Percentiles rank a stretch among this genome's conserved stretches.
These are phyloP conservation scores for Solenopsis invicta DNA, from an alignment of 1,140 invertebrate genomes.

Conservation along the genomic window DNA sequence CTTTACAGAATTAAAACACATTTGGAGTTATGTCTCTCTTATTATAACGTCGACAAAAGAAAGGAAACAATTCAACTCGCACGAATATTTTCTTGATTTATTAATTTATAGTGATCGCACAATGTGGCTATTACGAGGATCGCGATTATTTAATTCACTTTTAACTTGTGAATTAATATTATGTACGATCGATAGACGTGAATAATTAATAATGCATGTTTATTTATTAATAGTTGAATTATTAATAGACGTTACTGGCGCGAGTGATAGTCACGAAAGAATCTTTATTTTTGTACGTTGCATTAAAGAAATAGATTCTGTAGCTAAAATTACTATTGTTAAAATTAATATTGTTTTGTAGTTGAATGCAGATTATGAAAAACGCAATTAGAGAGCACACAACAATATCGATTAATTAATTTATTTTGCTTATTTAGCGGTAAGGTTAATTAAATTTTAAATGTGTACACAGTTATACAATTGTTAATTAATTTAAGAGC, in stretches of 20 bases:
- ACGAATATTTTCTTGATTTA: slow-evolving; percentile 17
- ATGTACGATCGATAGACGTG: neutral
- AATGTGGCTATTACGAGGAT: neutral
- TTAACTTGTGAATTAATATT: slow-evolving; percentile 33
- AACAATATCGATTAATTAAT: neutral
- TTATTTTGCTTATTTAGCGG: neutral
- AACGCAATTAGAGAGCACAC: slow-evolving; percentile 17
- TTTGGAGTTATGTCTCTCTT: neutral
- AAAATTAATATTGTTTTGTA: slow-evolving; percentile 22
- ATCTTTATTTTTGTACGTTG: neutral
- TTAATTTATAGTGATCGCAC: neutral
- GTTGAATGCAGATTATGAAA: slow-evolving; percentile 8
- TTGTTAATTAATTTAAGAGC: slow-evolving; percentile 15
- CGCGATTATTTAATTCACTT: neutral
- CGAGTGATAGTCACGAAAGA: neutral
- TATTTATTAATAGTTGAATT: slow-evolving; percentile 18
- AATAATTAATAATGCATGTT: slow-evolving; percentile 1
- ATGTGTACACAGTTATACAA: neutral
- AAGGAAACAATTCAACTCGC: neutral
- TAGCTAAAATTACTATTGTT: slow-evolving; percentile 27
- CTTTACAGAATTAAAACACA: slow-evolving; percentile 33
- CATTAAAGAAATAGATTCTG: neutral
- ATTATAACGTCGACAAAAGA: neutral
- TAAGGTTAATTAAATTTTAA: slow-evolving; percentile 32
- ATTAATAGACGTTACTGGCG: slow-evolving; percentile 7